A percentile compares a stretch with the other conserved stretches of the same genome.
Conservation (phyloP, 1,140 invertebrate species). For the Rhyacophila brunnea region DNA sequence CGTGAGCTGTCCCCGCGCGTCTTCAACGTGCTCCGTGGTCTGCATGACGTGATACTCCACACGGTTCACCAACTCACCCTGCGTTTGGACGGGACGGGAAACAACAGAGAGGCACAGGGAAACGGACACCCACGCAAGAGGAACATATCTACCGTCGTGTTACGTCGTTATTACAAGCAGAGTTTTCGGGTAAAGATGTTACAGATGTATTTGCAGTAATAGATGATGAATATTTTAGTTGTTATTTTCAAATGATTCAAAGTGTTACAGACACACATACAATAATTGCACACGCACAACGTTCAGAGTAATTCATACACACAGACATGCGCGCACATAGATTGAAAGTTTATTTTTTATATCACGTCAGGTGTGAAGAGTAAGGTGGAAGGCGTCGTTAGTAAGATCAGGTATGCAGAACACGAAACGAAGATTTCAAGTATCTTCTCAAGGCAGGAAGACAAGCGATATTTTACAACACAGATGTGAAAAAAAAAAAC, state of each 20-base stretch:
- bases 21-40: slow-evolving; percentile 76
- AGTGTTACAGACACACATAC: no score
- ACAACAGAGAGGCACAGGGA: slow-evolving; percentile 35
- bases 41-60: slow-evolving; percentile 89
- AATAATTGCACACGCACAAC: no score
- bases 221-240: no score
- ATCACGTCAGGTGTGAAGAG: neutral
- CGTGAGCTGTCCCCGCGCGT: slow-evolving; percentile 73
- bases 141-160: slow-evolving; percentile 34
- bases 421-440: neutral
- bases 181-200: no score
- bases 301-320: no score
- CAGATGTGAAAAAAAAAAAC: neutral
- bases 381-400: neutral
- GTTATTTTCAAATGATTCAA: no score
- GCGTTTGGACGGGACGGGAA: slow-evolving; percentile 46
- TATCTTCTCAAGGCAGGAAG: neutral
- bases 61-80: slow-evolving; percentile 90
- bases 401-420: neutral
- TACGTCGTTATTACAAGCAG: slow-evolving; percentile 36
- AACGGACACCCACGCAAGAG: neutral
- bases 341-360: no score
- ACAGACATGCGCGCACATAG: no score
- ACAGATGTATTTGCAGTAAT: no score
- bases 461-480: no score